Evolutionary conservation across 2,113 vertebrate genomes (phyloP).

Genomic region (Carassius carassius): DNA sequence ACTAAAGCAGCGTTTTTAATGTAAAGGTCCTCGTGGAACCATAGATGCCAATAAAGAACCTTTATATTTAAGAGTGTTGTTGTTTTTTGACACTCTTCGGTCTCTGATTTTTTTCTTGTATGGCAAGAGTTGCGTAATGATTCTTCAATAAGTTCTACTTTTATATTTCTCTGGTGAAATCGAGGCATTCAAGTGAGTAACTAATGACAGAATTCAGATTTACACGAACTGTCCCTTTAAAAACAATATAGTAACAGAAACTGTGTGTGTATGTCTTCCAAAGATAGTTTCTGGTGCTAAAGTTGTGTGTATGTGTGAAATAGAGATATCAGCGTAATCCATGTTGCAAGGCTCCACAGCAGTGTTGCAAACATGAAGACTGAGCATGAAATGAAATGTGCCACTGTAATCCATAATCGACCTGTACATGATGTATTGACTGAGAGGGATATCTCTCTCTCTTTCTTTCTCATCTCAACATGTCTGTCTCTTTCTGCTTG

Average conservation of each 20-base stretch:
- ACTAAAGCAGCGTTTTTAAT: too few species aligned
- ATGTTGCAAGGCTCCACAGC: constrained; percentile 32
- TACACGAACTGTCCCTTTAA: not conserved
- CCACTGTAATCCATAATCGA: constrained; percentile 58
- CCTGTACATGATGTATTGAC: constrained; percentile 55
- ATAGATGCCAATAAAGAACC: too few species aligned
- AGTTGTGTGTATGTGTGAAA: constrained; percentile 22
- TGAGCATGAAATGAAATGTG: constrained; percentile 55
- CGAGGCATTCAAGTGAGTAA: not conserved
- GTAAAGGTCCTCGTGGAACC: too few species aligned
- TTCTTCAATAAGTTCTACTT: not conserved
- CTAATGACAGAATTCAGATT: not conserved
- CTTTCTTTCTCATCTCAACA: constrained; percentile 21
- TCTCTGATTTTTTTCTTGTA: not conserved
- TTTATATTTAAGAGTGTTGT: too few species aligned
- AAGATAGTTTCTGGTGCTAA: not conserved
- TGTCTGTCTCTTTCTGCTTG: constrained; percentile 19
- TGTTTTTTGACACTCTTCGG: not conserved
- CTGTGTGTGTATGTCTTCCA: too few species aligned
- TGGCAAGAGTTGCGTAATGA: not conserved
- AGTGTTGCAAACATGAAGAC: constrained; percentile 38
- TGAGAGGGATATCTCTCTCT: constrained; percentile 24
- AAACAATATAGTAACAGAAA: not conserved
- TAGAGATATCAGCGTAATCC: constrained; percentile 54
- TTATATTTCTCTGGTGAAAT: not conserved